Base-by-base conservation (phyloP, 2,113 vertebrate genomes). In the Tachysurus vachellii region DNA sequence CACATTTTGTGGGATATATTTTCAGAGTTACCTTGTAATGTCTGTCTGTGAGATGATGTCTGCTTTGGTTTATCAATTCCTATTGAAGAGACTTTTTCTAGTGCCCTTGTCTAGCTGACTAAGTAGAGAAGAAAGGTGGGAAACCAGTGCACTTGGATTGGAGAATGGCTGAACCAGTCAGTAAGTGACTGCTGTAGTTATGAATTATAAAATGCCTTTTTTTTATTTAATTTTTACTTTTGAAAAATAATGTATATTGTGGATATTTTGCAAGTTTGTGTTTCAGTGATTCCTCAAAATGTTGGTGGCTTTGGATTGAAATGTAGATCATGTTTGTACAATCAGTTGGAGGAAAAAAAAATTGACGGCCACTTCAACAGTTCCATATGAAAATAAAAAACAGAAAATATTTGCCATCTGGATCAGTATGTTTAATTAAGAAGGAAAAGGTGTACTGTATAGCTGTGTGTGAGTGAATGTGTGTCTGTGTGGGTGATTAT, bases 371-470 rank as follows among this genome's bases (percentile, higher is more conserved):
- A 50, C 31, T 19, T 53, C 42, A 79, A 88, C 53, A 36, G 71
- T 85, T 82, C 80, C 44, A 73, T 84, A 13, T 80, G 53, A 82
- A 85, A 83, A 76, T 59, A 23, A 16, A 28, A 50, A 71, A 21
- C 19, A 62, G 5, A n/a, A 87, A 76, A 83, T 57, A 81, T 86
- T 70, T 83, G 44, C 19, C 28, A 50, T 80, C 82, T 79, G 80
- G 76, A 87, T 85, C 47, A 75, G 75, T 80, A 82, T 80, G 68
- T 80, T 62, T 62, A 81, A 76, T 28, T 66, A 57, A 82, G 50
- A 86, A 86, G 76, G 85, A 85, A 88, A 81, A 36, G 85, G 82
- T 91, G 92, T 90, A 88, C 77, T 92, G 92, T 92, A 91, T 89
- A 92, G 92, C 85, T 56, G 87, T 89, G 92, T 92, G 28, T 16